phyloP scores from a whole-genome alignment of 2,113 vertebrate genomes.

The Dicentrarchus labrax region DNA sequence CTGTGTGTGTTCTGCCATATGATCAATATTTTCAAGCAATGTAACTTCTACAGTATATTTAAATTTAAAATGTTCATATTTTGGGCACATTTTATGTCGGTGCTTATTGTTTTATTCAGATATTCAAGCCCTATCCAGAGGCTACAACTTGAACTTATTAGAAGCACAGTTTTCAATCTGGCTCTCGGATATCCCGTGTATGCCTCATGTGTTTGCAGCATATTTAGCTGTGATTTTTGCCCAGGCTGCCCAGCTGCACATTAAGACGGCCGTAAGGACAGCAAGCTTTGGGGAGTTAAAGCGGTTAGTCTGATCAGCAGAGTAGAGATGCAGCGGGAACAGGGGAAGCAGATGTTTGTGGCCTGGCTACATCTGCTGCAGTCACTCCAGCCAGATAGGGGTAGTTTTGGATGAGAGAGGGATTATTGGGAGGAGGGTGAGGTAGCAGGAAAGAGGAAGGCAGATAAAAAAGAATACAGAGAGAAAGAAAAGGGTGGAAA shows the following conservation, averaged over 20 bases:
- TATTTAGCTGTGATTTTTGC: slow-evolving; percentile 66
- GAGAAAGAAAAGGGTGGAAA: not conserved
- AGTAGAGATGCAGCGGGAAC: slow-evolving; percentile 70
- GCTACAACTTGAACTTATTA: slow-evolving; percentile 35
- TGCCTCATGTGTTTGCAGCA: slow-evolving; percentile 51
- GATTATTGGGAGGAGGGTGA: not conserved
- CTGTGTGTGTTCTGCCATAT: not conserved
- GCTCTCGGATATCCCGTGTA: slow-evolving; percentile 10
- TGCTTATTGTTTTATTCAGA: not conserved
- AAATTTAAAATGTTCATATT: not conserved
- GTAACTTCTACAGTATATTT: not conserved
- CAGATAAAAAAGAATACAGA: slow-evolving; percentile 1
- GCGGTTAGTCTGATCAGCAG: slow-evolving; percentile 75
- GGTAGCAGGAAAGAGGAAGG: slow-evolving; percentile 16
- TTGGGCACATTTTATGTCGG: not conserved
- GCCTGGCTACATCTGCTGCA: slow-evolving; percentile 77
- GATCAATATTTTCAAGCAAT: not conserved
- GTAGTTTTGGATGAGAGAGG: slow-evolving; percentile 42
- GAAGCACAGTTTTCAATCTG: slow-evolving; percentile 39
- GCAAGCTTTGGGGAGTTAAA: slow-evolving; percentile 77
- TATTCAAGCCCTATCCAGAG: not conserved
- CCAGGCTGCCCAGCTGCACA: slow-evolving; percentile 76
- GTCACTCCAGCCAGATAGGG: slow-evolving; percentile 71
- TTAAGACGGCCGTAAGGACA: slow-evolving; percentile 70
- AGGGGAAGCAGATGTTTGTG: slow-evolving; percentile 81